These are phyloP conservation scores for Bombus superbus DNA, from an alignment of 1,140 invertebrate genomes.

Conservation along the genomic window DNA sequence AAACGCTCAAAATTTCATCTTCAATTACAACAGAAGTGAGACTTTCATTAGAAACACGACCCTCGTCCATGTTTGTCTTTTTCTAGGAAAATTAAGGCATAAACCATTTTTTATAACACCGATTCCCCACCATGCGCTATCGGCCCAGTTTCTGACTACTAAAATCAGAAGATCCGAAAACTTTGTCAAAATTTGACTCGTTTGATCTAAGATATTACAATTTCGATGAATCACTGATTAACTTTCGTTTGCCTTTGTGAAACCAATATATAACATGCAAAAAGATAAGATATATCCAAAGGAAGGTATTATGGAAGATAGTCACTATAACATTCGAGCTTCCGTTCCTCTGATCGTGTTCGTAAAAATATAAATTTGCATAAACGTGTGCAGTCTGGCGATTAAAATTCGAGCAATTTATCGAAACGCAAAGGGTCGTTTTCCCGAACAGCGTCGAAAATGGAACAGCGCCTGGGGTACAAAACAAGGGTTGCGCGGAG, in stretches of 20 bases:
- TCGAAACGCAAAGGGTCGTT: background rate
- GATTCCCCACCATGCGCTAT: no score
- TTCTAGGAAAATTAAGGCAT: no score
- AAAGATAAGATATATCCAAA: no score
- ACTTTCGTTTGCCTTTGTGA: background rate
- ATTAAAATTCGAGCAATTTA: background rate
- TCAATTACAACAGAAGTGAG: background rate
- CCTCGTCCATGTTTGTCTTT: no score
- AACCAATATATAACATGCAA: no score
- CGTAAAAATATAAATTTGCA: background rate
- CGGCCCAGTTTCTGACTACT: no score
- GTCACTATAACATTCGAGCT: no score
- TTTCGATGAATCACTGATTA: background rate
- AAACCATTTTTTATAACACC: no score
- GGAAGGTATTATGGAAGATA: no score
- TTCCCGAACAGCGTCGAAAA: conserved; percentile 22
- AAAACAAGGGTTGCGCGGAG: conserved; percentile 55
- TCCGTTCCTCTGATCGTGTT: no score
- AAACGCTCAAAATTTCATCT: background rate
- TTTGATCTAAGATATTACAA: background rate
- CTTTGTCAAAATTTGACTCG: background rate
- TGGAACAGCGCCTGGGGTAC: conserved; percentile 27
- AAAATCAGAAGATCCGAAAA: background rate
- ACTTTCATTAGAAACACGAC: no score
- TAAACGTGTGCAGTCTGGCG: background rate